phyloP scores from a whole-genome alignment of 2,113 vertebrate species.

The Pundamilia nyererei region DNA sequence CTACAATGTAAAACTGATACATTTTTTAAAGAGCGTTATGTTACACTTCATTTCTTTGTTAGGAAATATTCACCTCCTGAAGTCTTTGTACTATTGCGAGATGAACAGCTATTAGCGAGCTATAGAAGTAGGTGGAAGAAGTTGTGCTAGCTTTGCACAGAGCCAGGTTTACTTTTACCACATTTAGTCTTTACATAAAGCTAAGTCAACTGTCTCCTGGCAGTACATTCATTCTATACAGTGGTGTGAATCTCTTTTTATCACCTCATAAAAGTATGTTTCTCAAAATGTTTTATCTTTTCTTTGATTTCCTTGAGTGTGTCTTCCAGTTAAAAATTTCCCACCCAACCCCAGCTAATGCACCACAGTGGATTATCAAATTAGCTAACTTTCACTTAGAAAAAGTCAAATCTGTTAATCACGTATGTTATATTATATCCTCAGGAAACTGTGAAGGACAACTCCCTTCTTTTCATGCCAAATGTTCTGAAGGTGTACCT shows the following conservation, averaged over 20 bases:
- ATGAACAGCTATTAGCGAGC: neutral
- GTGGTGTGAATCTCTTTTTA: neutral
- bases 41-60: neutral
- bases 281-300: neutral
- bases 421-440: neutral
- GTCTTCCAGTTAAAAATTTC: neutral
- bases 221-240: neutral
- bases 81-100: neutral
- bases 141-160: neutral
- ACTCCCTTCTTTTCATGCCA: constrained; percentile 99
- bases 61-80: neutral
- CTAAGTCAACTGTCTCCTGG: neutral
- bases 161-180: neutral
- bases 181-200: neutral
- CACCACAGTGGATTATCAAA: neutral
- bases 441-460: constrained; percentile 96
- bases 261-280: neutral
- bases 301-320: neutral
- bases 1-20: neutral
- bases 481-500: constrained; percentile 99
- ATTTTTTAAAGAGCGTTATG: neutral
- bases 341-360: neutral
- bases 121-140: neutral
- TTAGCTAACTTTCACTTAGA: neutral
- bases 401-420: neutral